Percentiles rank a stretch among this genome's conserved stretches.
These are phyloP conservation scores for Coleophora deauratella DNA, from an alignment of 2,888 invertebrate species.

Conservation along the genomic window DNA sequence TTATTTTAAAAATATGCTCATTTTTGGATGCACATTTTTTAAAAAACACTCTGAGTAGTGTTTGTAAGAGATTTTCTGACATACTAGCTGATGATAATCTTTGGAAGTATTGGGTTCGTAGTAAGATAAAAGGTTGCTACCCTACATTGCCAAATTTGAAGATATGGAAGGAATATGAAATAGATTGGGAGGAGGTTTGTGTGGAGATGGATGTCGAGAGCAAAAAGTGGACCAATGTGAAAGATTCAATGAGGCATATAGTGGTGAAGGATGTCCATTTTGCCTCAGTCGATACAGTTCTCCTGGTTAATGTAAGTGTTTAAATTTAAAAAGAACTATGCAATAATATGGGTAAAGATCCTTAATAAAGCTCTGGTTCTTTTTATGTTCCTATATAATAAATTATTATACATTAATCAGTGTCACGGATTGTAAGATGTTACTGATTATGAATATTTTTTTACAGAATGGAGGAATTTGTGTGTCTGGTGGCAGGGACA, in stretches of 20 bases:
- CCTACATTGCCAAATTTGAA: conserved; percentile 52
- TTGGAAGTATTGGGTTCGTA: conserved; percentile 71
- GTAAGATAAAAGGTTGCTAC: conserved; percentile 49
- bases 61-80: conserved; percentile 70
- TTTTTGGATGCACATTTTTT: conserved; percentile 72
- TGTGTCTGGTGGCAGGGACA: conserved; percentile 75
- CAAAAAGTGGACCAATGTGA: conserved; percentile 68
- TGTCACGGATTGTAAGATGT: neutral
- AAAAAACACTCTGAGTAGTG: conserved; percentile 64
- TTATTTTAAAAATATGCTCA: conserved; percentile 76
- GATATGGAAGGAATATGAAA: conserved; percentile 45
- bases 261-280: conserved; percentile 69
- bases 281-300: conserved; percentile 74
- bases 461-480: conserved; percentile 62
- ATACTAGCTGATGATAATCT: conserved; percentile 72
- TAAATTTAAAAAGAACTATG: neutral
- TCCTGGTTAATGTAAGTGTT: conserved; percentile 69
- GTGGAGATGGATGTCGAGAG: conserved; percentile 74
- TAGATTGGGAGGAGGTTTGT: conserved; percentile 74
- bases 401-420: too few species aligned
- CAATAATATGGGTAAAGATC: too few species aligned
- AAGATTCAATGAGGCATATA: conserved; percentile 58
- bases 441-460: neutral
- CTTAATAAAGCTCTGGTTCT: too few species aligned
- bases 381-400: too few species aligned